These are phyloP conservation scores for Stenchaetothrips biformis DNA, from an alignment of 2,888 invertebrate genomes.

Conservation along the genomic window DNA sequence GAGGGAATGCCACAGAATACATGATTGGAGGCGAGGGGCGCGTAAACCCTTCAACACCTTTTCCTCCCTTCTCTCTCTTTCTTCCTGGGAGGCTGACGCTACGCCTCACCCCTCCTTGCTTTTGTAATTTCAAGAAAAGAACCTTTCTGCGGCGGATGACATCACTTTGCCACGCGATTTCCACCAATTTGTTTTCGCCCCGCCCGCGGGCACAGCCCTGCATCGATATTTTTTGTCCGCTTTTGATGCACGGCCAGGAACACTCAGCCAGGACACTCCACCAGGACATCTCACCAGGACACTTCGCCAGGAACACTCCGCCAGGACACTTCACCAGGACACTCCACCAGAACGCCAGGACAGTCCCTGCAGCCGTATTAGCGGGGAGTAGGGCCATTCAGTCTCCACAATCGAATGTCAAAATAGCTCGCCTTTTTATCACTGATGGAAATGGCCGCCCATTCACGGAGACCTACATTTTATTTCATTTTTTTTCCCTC, in stretches of 20 bases:
- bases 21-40: too few relatives aligned
- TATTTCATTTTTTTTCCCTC: neutral
- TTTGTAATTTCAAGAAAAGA: constrained; percentile 20
- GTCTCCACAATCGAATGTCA: constrained; percentile 20
- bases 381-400: neutral
- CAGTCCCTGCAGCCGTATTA: neutral
- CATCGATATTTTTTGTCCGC: constrained; percentile 8
- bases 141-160: constrained; percentile 5
- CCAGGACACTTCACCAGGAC: too few relatives aligned
- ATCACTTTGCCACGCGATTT: constrained; percentile 16
- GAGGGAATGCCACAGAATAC: too few relatives aligned
- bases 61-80: neutral
- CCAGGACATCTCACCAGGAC: too few relatives aligned
- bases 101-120: neutral
- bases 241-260: neutral
- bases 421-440: neutral
- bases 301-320: too few relatives aligned
- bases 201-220: neutral
- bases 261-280: too few relatives aligned
- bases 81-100: neutral
- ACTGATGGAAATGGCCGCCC: too few relatives aligned
- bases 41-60: too few relatives aligned
- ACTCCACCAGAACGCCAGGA: too few relatives aligned
- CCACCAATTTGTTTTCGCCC: constrained; percentile 17
- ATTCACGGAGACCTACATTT: neutral